phyloP scores from a whole-genome alignment of 2,888 invertebrate genomes.

The Scaptomyza caliginosa region DNA sequence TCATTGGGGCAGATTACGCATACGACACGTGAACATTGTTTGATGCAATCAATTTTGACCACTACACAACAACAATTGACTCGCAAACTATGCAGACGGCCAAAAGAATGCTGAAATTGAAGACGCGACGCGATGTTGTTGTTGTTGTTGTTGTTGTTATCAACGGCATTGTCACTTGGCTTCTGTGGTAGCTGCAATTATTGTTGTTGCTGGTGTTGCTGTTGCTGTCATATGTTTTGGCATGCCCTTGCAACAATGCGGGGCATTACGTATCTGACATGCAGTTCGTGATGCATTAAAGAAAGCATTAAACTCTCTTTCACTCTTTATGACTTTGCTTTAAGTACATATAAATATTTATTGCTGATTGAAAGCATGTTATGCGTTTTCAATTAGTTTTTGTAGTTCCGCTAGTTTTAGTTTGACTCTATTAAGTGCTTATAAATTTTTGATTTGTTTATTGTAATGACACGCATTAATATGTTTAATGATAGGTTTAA shows the following conservation, averaged over 20 bases:
- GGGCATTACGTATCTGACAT: slow-evolving; percentile 6
- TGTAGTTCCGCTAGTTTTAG: no score
- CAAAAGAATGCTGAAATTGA: slow-evolving; percentile 76
- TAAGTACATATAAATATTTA: not conserved
- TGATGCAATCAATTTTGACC: slow-evolving; percentile 26
- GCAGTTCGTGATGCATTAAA: slow-evolving; percentile 5
- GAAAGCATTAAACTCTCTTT: not conserved
- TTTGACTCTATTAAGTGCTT: no score
- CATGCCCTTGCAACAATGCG: slow-evolving; percentile 33
- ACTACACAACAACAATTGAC: slow-evolving; percentile 18
- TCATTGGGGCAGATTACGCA: slow-evolving; percentile 58
- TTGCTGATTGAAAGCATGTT: not conserved
- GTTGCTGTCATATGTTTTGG: slow-evolving; percentile 40
- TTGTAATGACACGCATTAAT: no score
- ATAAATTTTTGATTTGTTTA: no score
- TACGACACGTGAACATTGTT: slow-evolving; percentile 50
- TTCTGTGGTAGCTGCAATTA: slow-evolving; percentile 43
- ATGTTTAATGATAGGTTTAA: no score
- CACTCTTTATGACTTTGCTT: not conserved
- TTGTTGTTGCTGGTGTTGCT: slow-evolving; percentile 4
- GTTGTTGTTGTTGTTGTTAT: slow-evolving; percentile 33
- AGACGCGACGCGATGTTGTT: slow-evolving; percentile 48
- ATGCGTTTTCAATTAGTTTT: no score
- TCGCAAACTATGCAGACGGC: slow-evolving; percentile 62
- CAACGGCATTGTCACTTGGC: slow-evolving; percentile 55